These are phyloP conservation scores for Apodemus agrarius DNA, from an alignment of 2,797 vertebrate genomes.

Conservation along the genomic window DNA sequence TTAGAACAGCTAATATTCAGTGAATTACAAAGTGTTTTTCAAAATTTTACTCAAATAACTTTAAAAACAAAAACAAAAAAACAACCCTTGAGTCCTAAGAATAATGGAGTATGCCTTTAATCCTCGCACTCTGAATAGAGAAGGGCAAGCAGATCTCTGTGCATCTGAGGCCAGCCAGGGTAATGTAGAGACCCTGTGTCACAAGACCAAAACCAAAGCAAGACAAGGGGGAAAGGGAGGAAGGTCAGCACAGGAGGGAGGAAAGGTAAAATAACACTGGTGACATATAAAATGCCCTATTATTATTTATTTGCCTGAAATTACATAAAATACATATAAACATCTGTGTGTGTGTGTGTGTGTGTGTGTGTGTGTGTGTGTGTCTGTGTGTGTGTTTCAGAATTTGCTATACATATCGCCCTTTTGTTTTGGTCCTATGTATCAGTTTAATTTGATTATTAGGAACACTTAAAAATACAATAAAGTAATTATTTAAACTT, in stretches of 20 bases:
- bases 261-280: not conserved
- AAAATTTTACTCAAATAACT: constrained; percentile 51
- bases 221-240: not conserved
- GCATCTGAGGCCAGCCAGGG: not conserved
- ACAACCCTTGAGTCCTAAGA: not conserved
- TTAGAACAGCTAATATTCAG: constrained; percentile 43
- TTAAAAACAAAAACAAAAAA: too few relatives aligned
- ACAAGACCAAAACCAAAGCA: not conserved
- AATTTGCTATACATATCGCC: constrained; percentile 29
- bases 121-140: not conserved
- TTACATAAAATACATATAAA: not conserved
- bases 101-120: not conserved
- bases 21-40: constrained; percentile 29
- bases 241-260: not conserved
- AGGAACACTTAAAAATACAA: not conserved
- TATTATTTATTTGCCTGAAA: not conserved
- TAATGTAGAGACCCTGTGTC: not conserved
- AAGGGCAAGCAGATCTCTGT: not conserved
- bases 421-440: not conserved
- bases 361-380: not conserved
- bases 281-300: not conserved
- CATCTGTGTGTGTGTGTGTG: not conserved
- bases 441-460: constrained; percentile 58
- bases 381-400: not conserved
- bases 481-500: constrained; percentile 46